phyloP scores from a whole-genome alignment of 2,797 vertebrate species.

The Xiphophorus birchmanni region DNA sequence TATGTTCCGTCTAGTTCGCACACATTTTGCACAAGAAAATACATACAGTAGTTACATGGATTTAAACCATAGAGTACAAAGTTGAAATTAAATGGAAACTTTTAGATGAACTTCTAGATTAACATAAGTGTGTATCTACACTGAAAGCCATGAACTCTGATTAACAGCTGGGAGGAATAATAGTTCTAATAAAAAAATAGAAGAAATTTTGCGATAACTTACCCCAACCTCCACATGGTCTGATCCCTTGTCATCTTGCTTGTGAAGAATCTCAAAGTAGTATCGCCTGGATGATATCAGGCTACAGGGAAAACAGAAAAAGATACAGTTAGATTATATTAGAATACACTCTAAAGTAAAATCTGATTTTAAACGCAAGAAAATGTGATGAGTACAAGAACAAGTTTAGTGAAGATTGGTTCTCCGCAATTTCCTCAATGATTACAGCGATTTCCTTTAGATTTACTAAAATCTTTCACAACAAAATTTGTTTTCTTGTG shows the following conservation, averaged over 20 bases:
- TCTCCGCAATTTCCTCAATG: background rate
- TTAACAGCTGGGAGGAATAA: background rate
- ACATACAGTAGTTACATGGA: background rate
- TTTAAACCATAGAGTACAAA: background rate
- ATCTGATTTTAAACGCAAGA: background rate
- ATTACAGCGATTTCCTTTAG: background rate
- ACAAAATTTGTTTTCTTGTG: background rate
- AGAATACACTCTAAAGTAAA: background rate
- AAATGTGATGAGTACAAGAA: background rate
- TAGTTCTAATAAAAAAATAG: background rate
- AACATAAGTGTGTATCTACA: constrained; percentile 8
- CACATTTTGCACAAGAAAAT: background rate
- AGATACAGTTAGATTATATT: constrained; percentile 18
- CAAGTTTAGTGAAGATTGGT: background rate
- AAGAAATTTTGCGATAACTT: constrained; percentile 69
- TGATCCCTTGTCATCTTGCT: constrained; percentile 94
- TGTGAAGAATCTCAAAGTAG: constrained; percentile 98
- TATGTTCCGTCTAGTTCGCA: background rate
- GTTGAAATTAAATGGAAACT: constrained; percentile 16
- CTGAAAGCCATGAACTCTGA: constrained; percentile 1
- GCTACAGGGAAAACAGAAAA: constrained; percentile 67
- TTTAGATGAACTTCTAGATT: constrained; percentile 10
- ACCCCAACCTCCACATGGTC: constrained; percentile 98
- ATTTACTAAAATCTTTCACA: background rate
- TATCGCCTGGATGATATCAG: constrained; percentile 91